phyloP scores from a whole-genome alignment of 2,113 vertebrate genomes.

The Eptesicus fuscus region DNA sequence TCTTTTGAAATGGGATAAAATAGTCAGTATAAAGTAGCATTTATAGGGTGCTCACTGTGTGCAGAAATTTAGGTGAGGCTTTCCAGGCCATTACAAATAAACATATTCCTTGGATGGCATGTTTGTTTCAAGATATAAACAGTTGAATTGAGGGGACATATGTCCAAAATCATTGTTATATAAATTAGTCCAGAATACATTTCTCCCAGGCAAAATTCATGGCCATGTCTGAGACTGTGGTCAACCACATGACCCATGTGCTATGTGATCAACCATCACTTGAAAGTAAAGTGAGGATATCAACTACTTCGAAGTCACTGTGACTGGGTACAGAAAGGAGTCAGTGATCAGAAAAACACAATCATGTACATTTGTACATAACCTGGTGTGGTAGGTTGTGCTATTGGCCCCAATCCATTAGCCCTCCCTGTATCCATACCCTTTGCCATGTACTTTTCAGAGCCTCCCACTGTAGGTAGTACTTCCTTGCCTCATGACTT shows the following conservation, averaged over 20 bases:
- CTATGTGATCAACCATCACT: neutral
- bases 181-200: neutral
- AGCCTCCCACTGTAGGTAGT: neutral
- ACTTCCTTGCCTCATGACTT: neutral
- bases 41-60: neutral
- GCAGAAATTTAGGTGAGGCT: neutral
- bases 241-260: neutral
- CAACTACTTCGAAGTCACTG: neutral
- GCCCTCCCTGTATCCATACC: rapidly evolving
- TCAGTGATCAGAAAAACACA: neutral
- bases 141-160: neutral
- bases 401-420: neutral
- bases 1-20: neutral
- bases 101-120: neutral
- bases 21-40: neutral
- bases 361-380: neutral
- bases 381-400: neutral
- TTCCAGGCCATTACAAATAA: neutral
- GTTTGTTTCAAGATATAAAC: neutral
- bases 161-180: neutral
- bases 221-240: neutral
- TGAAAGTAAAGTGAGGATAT: neutral
- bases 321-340: neutral
- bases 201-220: neutral
- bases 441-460: neutral